phyloP scores from a whole-genome alignment of 2,888 invertebrate genomes.

The Cosmia trapezina region DNA sequence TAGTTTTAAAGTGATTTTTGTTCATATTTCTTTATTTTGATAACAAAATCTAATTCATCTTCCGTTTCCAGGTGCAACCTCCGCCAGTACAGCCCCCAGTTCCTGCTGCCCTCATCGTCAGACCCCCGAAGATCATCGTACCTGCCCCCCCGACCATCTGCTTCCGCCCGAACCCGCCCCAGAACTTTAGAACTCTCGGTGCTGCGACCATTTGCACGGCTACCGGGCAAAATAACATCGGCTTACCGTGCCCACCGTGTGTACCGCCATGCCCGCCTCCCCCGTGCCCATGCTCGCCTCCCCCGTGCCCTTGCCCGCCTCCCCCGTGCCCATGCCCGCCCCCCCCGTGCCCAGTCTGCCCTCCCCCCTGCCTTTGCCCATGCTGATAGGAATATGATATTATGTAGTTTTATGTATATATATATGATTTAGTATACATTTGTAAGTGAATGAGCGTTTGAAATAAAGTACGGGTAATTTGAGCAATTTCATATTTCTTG shows the following conservation, averaged over 20 bases:
- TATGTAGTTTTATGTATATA: conserved; percentile 62
- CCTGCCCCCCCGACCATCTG: conserved; percentile 79
- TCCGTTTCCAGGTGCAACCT: conserved; percentile 76
- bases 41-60: neutral
- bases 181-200: conserved; percentile 74
- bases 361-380: conserved; percentile 42
- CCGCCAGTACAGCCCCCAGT: conserved; percentile 71
- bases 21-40: neutral
- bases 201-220: conserved; percentile 63
- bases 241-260: neutral
- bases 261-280: neutral
- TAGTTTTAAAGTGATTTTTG: neutral
- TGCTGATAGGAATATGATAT: conserved; percentile 62
- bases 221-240: conserved; percentile 15
- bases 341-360: conserved; percentile 39
- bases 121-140: conserved; percentile 78
- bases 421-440: conserved; percentile 72
- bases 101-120: conserved; percentile 73
- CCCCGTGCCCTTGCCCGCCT: neutral
- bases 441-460: conserved; percentile 75
- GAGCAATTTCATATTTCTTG: conserved; percentile 49
- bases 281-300: conserved; percentile 8
- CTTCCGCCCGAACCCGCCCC: conserved; percentile 78
- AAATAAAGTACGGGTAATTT: conserved; percentile 80
- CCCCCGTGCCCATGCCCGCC: neutral